Evolutionary conservation across 2,888 invertebrate genomes (phyloP), one percentile per base, ranked within the genome.

Genomic region (Candidula unifasciata): DNA sequence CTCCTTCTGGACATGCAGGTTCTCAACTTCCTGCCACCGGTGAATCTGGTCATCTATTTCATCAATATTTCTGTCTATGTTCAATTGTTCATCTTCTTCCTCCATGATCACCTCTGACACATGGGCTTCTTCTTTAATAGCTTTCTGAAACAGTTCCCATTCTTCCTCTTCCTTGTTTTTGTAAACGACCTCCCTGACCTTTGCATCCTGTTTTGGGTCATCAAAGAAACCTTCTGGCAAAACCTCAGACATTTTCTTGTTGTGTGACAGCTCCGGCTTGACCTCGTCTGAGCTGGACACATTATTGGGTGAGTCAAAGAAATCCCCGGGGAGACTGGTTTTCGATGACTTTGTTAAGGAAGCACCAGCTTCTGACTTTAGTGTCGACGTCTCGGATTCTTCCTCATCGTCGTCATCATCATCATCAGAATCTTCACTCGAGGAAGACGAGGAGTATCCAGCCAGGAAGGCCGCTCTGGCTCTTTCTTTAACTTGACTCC

Each of bases 11-110:
- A 96, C 95, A 91, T 97, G 97, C 54, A 98, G 94, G 91, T 96
- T 96, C 89, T 97, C 95, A 52, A 98, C 97, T 93, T 97, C 92
- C 80, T 90, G 90, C 94, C 94, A 94, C 33, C 93, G 90, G 86
- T 92, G 91, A 60, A 98, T 96, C 95, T 98, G 98, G 94, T 98
- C 98, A 94, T 98, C 98, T 87, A 98, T 97, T 95, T 98, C 97
- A 93, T 97, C 97, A 87, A 98, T 96, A 94, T 98, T 97, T 89
- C 98, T 95, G 92, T 97, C 97, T 24, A 96, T 96, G 44, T 97
- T 97, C 2, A 97, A 96, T 94, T 97, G 97, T 93, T 98, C 97
- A 94, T 97, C 97, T 93, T 99, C 98, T 87, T 97, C 98, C 60
- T 97, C 97, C 87, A 98, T 96, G 74, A 98, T 97, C 91, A 96